Percentiles rank a stretch among this genome's conserved stretches.
These are phyloP conservation scores for Scaptomyza graminum DNA, from an alignment of 1,140 invertebrate species.

Conservation along the genomic window DNA sequence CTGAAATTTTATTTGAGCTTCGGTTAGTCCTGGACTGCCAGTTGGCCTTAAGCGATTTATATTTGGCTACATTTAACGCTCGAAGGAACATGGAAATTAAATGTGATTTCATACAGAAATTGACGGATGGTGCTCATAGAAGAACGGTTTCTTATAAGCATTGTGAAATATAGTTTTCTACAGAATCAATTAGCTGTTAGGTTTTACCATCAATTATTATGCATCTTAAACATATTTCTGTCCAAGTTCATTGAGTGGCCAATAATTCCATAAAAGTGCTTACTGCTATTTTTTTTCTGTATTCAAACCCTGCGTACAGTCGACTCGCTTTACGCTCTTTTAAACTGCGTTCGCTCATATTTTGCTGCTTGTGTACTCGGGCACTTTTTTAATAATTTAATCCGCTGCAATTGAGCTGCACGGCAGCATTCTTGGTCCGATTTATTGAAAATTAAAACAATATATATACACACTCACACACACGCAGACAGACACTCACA, in stretches of 20 bases:
- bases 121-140: constrained; percentile 47
- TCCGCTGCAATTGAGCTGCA: constrained; percentile 77
- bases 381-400: constrained; percentile 78
- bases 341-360: constrained; percentile 49
- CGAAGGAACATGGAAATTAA: constrained; percentile 52
- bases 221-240: background rate
- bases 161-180: background rate
- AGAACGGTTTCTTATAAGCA: background rate
- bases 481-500: too few species aligned
- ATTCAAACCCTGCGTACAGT: too few species aligned
- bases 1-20: constrained; percentile 67
- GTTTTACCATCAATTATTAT: background rate
- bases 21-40: constrained; percentile 44
- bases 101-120: constrained; percentile 50
- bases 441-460: constrained; percentile 76
- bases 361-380: constrained; percentile 46
- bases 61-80: constrained; percentile 33
- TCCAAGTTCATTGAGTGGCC: background rate
- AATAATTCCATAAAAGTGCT: too few species aligned
- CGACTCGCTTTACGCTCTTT: constrained; percentile 31
- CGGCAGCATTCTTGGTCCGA: constrained; percentile 66
- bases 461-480: constrained; percentile 15
- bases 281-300: too few species aligned
- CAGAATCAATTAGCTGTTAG: background rate
- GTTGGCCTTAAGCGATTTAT: constrained; percentile 63